Percentiles rank a stretch among this genome's conserved stretches.
Evolutionary conservation across 2,888 invertebrate species (phyloP).

Genomic region (Melanostoma mellinum): DNA sequence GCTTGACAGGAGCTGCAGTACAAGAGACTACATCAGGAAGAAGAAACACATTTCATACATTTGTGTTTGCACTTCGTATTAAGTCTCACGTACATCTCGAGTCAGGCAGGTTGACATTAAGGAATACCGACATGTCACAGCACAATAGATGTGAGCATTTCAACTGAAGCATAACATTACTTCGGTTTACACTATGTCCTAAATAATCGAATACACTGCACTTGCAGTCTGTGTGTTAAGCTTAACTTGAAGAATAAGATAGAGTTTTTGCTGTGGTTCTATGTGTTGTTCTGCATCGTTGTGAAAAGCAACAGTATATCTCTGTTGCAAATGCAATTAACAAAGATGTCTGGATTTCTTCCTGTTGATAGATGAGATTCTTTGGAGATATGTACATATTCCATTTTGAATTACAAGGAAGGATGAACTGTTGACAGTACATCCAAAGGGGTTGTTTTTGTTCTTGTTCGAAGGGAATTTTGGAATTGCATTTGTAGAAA

Average conservation of each 20-base stretch:
- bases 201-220: constrained; percentile 32
- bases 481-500: too few relatives aligned
- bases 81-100: constrained; percentile 23
- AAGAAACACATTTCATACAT: constrained; percentile 1
- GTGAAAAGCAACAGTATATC: neutral
- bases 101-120: constrained; percentile 53
- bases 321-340: constrained; percentile 62
- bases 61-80: constrained; percentile 26
- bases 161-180: constrained; percentile 26
- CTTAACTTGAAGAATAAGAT: constrained; percentile 27
- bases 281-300: neutral
- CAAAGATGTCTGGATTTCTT: constrained; percentile 40
- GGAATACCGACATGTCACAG: constrained; percentile 59
- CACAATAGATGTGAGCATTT: constrained; percentile 39
- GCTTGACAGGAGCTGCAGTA: constrained; percentile 9
- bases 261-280: neutral
- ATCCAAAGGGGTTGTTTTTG: too few relatives aligned
- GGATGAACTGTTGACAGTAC: too few relatives aligned
- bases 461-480: too few relatives aligned
- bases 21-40: neutral
- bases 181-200: constrained; percentile 49
- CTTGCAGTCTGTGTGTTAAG: neutral
- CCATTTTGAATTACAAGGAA: too few relatives aligned
- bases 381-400: neutral
- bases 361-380: constrained; percentile 55